These are phyloP conservation scores for Conops quadrifasciatus DNA, from an alignment of 2,888 invertebrate genomes.

Conservation along the genomic window DNA sequence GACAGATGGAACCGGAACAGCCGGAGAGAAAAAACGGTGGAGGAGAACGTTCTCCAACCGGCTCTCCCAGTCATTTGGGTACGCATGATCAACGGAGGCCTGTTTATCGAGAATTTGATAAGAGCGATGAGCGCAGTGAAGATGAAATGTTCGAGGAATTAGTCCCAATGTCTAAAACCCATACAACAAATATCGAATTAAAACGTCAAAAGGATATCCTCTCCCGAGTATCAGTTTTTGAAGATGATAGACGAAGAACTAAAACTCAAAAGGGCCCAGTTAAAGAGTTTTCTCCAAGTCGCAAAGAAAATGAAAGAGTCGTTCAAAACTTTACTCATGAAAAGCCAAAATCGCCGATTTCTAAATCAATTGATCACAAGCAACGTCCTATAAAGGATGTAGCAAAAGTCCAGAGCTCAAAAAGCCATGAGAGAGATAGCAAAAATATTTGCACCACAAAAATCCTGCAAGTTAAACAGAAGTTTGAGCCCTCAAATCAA, in stretches of 20 bases:
- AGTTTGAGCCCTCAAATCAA: conserved; percentile 38
- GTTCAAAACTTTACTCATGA: background rate
- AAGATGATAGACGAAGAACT: conserved; percentile 20
- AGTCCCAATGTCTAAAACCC: conserved; percentile 49
- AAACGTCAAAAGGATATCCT: conserved; percentile 66
- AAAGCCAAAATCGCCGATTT: conserved; percentile 3
- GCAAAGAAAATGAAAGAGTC: background rate
- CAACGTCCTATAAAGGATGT: background rate
- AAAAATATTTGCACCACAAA: conserved; percentile 28
- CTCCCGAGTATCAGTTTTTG: conserved; percentile 65
- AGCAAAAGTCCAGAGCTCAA: background rate
- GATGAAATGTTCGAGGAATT: conserved; percentile 43
- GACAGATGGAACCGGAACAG: conserved; percentile 55
- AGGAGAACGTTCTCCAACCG: background rate
- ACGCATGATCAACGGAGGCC: conserved; percentile 35
- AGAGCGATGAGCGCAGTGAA: conserved; percentile 21
- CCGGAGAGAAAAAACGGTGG: conserved; percentile 30
- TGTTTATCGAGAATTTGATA: background rate
- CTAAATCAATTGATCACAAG: conserved; percentile 15
- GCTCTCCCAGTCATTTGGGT: conserved; percentile 30
- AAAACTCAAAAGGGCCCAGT: conserved; percentile 17
- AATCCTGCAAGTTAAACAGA: conserved; percentile 39
- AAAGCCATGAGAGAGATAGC: conserved; percentile 33
- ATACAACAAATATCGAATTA: conserved; percentile 55
- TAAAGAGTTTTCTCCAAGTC: background rate